A percentile compares a stretch with the other conserved stretches of the same genome.
Conservation (phyloP, 2,888 invertebrate species). For the Tinea trinotella region DNA sequence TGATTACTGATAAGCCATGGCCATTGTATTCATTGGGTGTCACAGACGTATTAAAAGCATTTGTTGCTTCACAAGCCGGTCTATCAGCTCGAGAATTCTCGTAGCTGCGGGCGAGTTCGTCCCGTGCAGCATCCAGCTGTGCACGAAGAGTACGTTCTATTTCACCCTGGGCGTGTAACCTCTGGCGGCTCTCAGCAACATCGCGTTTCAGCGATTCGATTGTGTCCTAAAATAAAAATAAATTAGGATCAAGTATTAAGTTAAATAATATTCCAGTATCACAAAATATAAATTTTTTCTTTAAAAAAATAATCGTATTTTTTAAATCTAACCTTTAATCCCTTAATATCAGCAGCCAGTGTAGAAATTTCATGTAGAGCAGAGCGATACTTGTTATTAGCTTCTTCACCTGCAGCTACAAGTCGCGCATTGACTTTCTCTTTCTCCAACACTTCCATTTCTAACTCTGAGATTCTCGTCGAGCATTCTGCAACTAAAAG, state of each 20-base stretch:
- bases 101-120: conserved; percentile 36
- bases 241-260: too few relatives aligned
- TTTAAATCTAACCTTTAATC: conserved; percentile 48
- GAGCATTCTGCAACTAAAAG: conserved; percentile 70
- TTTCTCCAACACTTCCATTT: conserved; percentile 66
- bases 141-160: conserved; percentile 60
- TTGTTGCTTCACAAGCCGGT: conserved; percentile 29
- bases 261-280: too few relatives aligned
- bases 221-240: conserved; percentile 42
- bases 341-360: conserved; percentile 57
- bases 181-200: conserved; percentile 57
- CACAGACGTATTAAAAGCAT: conserved; percentile 43
- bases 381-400: conserved; percentile 27
- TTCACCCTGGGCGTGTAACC: conserved; percentile 59
- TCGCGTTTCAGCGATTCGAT: conserved; percentile 63
- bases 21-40: conserved; percentile 33
- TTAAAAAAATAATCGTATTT: too few relatives aligned
- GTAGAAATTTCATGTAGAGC: conserved; percentile 43
- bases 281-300: too few relatives aligned
- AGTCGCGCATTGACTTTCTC: conserved; percentile 66
- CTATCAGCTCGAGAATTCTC: conserved; percentile 26
- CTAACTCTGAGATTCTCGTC: conserved; percentile 70
- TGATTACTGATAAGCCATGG: not conserved
- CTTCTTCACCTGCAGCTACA: conserved; percentile 56
- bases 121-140: conserved; percentile 58